Base-by-base conservation (phyloP, 2,888 invertebrate genomes). In the Pyrrhosoma nymphula region DNA sequence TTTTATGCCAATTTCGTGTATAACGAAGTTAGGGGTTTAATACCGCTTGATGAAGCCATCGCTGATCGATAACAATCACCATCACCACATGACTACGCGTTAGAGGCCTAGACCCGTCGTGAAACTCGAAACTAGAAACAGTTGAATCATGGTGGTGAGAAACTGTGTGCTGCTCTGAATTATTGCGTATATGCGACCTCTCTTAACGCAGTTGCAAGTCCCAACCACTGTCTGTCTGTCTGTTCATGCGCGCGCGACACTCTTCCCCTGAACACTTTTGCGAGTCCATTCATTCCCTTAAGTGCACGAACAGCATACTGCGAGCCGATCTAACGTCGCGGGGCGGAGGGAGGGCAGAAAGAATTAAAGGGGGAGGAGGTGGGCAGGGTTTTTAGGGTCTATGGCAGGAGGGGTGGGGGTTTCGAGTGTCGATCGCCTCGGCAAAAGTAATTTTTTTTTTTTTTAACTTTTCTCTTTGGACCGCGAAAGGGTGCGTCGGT, bases 201-300 rank as follows among this genome's bases (percentile, higher is more conserved):
- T 4, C n/a, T 23, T n/a, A 69, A 69, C n/a, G n/a, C 10, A 23
- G 14, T n/a, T n/a, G 69, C n/a, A n/a, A 23, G 4, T 6, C 20
- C n/a, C 69, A 23, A 69, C 69, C 69, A 69, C n/a, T 12, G n/a
- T 69, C 69, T n/a, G n/a, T 69, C 26, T n/a, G n/a, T n/a, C n/a
- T n/a, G 69, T 69, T n/a, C 26, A 69, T 69, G 69, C 69, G n/a
- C 69, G n/a, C 69, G 69, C 69, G 69, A 69, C 69, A 0, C 60
- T 60, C 20, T 69, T n/a, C 14, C 69, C 69, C n/a, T n/a, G 69
- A 69, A n/a, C 69, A 12, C 69, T 69, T 69, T n/a, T 69, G 10
- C 69, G 60, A 69, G n/a, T 69, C 69, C 69, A 69, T 69, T 69
- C 69, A 69, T 69, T 69, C 69, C 69, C 69, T 69, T 69, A 69